Base-by-base conservation (phyloP, 1,140 invertebrate genomes). In the Drosophila mojavensis region DNA sequence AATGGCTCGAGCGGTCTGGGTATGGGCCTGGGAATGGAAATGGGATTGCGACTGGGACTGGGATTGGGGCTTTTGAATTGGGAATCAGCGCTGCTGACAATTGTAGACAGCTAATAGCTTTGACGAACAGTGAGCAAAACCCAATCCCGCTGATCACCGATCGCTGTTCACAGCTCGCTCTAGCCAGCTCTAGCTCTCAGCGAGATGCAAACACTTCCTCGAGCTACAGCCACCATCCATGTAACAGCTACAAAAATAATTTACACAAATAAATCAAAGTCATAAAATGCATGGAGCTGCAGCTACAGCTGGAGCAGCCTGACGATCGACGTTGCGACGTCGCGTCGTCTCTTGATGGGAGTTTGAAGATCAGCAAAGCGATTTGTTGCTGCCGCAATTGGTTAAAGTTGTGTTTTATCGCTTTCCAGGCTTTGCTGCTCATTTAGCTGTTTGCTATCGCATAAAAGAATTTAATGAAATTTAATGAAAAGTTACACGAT, bases 391-490 rank as follows among this genome's bases (percentile, higher is more conserved):
- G 75, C 74, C 76, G 75, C 75, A 82, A 39, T 73, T 72, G 41
- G 56, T 45, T 24, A 54, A 59, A 41, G 15, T n/a, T 56, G 17
- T 39, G 30, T 41, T 43, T 75, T 70, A 9, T 26, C 15, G 54
- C 63, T 65, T 66, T 66, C 66, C 7, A 5, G 63, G 62, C 67
- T 55, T 17, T n/a, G 20, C 20, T 61, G 17, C 47, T 20, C 30
- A 50, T 59, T 58, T 61, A 45, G 50, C 45, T 65, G 13, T 79
- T 83, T 88, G 84, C 67, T 83, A 88, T 89, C 83, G 80, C 84
- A 84, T 84, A 78, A 89, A 89, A 89, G 84, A 89, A 89, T 89
- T 89, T 89, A 89, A 89, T 89, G 85, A 84, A 90, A 90, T 90
- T 84, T 81, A 90, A 89, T 89, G 85, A 89, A 90, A 89, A 75